Conservation (phyloP, 2,113 vertebrate species). For the Podarcis raffonei region DNA sequence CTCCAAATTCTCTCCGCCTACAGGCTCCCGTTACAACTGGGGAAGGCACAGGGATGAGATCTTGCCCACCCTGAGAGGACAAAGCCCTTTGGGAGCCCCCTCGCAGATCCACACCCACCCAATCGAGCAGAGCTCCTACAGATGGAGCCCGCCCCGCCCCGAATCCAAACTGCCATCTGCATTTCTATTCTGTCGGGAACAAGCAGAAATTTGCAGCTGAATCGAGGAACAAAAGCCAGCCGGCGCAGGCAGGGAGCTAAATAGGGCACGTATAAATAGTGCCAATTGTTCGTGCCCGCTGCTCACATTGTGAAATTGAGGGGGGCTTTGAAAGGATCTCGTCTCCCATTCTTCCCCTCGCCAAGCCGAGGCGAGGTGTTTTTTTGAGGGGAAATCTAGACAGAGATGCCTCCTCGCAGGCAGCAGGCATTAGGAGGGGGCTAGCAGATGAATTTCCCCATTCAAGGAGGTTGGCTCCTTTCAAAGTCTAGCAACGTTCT, state of each 20-base stretch:
- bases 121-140: neutral
- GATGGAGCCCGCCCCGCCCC: neutral
- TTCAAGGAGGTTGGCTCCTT: too few species aligned
- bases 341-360: neutral
- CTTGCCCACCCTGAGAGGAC: neutral
- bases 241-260: neutral
- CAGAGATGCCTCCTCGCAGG: neutral
- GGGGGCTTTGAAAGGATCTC: neutral
- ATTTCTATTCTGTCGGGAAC: neutral
- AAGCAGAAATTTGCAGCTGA: neutral
- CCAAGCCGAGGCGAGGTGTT: neutral
- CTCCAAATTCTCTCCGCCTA: too few species aligned
- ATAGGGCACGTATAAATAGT: neutral
- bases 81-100: neutral
- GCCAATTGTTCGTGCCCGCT: neutral
- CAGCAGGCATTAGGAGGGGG: neutral
- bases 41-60: neutral
- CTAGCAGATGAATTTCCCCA: too few species aligned
- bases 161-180: neutral
- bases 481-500: too few species aligned
- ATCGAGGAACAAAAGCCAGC: neutral
- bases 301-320: neutral
- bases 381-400: neutral
- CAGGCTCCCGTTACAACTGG: neutral
- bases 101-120: neutral